Evolutionary conservation across 2,888 invertebrate species (phyloP).

Genomic region (Trissoscelio sp.): DNA sequence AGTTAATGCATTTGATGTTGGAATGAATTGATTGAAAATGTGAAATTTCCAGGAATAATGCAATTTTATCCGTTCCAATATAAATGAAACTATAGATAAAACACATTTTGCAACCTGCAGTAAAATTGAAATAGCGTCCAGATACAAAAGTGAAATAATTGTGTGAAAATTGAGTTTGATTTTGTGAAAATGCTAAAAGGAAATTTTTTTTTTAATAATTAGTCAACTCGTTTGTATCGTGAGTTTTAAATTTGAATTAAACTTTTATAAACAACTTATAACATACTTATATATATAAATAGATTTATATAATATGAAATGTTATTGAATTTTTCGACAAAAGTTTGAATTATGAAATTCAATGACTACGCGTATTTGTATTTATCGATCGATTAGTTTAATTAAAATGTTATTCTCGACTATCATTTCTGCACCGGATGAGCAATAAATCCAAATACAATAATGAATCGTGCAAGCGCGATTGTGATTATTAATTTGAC

Average conservation of each 20-base stretch:
- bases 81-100: not conserved
- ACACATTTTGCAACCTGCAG: not conserved
- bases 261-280: no score
- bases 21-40: not conserved
- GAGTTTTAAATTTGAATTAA: not conserved
- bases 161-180: no score
- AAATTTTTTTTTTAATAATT: no score
- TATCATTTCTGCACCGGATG: not conserved
- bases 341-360: slow-evolving; percentile 8
- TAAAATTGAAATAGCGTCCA: not conserved
- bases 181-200: no score
- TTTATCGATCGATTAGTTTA: slow-evolving; percentile 22
- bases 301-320: not conserved
- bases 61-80: not conserved
- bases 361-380: not conserved
- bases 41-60: slow-evolving; percentile 1
- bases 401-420: slow-evolving; percentile 17
- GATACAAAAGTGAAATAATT: not conserved
- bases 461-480: not conserved
- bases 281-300: no score
- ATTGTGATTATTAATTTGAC: slow-evolving; percentile 15
- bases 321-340: not conserved
- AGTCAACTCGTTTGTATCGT: not conserved
- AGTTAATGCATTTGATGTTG: no score
- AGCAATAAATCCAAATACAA: slow-evolving; percentile 13